Evolutionary conservation across 2,797 vertebrate genomes (phyloP), one percentile per base, ranked within the genome.

Genomic region (Mormyrus proboscirostris): DNA sequence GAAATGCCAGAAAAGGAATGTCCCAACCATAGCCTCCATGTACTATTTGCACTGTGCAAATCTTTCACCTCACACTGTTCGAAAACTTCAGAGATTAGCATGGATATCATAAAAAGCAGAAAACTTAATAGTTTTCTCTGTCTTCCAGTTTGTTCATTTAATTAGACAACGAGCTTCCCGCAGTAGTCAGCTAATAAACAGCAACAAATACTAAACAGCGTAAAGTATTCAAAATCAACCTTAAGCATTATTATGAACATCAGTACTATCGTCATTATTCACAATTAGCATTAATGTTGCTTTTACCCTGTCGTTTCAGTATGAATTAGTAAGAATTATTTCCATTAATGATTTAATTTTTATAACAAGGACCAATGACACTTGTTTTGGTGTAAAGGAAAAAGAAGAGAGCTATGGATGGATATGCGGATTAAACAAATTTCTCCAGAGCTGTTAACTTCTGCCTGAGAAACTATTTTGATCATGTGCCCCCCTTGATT

Each of bases 291-390:
- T 95, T 96, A 95, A 95, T 96, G 93, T 96, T 95, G 94, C 93
- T 94, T 62, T 94, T 96, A 97, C 96, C 96, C 96, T 97, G 96
- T 97, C 94, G 95, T 93, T 95, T 95, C 94, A 93, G 95, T 94
- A 92, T 94, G 90, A 89, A 90, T 91, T 94, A 94, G 94, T 94
- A 88, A 93, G 94, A 91, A 92, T 93, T 95, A 95, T 93, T 93
- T 92, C 94, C 93, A 92, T 95, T 94, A 93, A 91, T 94, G 95
- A 96, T 96, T 95, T 95, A 25, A 94, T 94, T 94, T 95, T 94
- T 86, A 90, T 94, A 93, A 92, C 90, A 92, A 94, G 95, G 65
- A 90, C 88, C 65, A 76, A 93, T 59, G 88, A 94, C 89, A 53
- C 94, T 94, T 93, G 92, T 95, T 95, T 95, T 95, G 94, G 93